phyloP scores from a whole-genome alignment of 2,797 vertebrate genomes.

The Otolemur crassicaudatus region DNA sequence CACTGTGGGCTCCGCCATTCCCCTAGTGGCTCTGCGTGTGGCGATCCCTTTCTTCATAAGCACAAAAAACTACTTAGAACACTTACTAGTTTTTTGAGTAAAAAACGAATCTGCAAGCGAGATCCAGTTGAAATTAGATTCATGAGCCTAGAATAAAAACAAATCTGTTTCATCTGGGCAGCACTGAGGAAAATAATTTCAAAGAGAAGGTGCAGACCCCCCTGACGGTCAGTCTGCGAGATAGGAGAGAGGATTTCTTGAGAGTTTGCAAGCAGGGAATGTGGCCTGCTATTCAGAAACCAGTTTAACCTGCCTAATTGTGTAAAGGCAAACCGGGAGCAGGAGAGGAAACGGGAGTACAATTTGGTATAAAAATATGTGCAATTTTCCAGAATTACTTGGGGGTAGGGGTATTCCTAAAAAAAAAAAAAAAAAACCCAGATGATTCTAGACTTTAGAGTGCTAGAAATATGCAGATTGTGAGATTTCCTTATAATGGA shows the following conservation, averaged over 20 bases:
- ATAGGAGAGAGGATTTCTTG: background rate
- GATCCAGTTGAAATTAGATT: background rate
- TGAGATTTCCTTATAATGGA: background rate
- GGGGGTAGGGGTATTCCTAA: background rate
- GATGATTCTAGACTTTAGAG: background rate
- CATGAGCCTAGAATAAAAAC: background rate
- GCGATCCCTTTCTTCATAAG: too few species aligned
- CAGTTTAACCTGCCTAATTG: background rate
- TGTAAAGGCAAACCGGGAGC: background rate
- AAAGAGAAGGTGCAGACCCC: background rate
- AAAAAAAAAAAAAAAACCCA: background rate
- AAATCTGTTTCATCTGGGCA: background rate
- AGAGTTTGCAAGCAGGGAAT: background rate
- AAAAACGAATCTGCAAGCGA: background rate
- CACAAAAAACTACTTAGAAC: background rate
- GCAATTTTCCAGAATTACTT: background rate
- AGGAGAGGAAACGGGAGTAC: background rate
- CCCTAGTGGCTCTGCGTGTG: background rate
- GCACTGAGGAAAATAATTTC: background rate
- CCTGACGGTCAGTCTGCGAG: background rate
- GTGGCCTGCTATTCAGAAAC: background rate
- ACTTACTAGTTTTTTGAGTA: background rate
- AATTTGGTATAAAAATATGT: background rate
- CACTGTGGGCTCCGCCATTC: fast-evolving
- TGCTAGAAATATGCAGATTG: background rate